These are phyloP conservation scores for Salticus scenicus DNA, from an alignment of 2,888 invertebrate genomes.

Conservation along the genomic window DNA sequence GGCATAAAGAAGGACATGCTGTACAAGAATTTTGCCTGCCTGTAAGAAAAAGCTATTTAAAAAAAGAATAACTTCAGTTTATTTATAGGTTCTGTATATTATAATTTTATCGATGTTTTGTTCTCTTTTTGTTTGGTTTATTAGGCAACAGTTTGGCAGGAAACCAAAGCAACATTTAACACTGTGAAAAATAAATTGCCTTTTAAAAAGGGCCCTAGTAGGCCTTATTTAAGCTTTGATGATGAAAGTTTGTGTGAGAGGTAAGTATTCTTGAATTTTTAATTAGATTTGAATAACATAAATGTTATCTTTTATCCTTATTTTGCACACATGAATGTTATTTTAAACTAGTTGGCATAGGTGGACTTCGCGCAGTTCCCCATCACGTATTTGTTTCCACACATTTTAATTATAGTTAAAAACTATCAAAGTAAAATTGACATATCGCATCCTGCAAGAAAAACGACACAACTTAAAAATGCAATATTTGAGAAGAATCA, in stretches of 20 bases:
- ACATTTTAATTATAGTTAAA: no score
- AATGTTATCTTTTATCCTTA: neutral
- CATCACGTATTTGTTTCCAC: no score
- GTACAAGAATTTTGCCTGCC: slow-evolving; percentile 81
- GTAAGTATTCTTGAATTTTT: slow-evolving; percentile 13
- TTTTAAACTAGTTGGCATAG: no score
- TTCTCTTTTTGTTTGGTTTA: slow-evolving; percentile 61
- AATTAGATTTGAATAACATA: neutral
- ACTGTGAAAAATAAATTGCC: slow-evolving; percentile 76
- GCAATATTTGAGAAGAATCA: no score
- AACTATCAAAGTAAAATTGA: no score
- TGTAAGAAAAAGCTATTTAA: slow-evolving; percentile 74
- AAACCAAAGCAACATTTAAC: slow-evolving; percentile 76
- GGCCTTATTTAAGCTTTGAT: slow-evolving; percentile 57
- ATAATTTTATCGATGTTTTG: no score
- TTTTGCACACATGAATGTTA: no score
- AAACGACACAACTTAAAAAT: no score
- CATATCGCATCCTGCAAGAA: no score
- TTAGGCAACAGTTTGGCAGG: slow-evolving; percentile 76
- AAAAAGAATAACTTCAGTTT: neutral
- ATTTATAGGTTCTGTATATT: no score
- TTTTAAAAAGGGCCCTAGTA: slow-evolving; percentile 39
- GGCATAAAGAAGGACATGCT: slow-evolving; percentile 82
- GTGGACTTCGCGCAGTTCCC: no score
- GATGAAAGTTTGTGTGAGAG: slow-evolving; percentile 51